Base-by-base conservation (phyloP, 2,888 invertebrate genomes). In the Hirtodrosophila confusa region DNA sequence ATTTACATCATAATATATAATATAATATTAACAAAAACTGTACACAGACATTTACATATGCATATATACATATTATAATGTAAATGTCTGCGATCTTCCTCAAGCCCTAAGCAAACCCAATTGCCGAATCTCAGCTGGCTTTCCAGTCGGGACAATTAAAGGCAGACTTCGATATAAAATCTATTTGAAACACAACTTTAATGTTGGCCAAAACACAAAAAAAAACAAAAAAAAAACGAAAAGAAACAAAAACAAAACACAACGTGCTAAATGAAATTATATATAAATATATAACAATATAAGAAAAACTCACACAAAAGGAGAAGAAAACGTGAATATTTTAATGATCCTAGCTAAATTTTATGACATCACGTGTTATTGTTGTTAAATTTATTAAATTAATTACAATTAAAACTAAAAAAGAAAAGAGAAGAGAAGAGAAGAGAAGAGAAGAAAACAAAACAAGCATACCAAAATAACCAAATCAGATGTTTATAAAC, bases 301-400 rank as follows among this genome's bases (percentile, higher is more conserved):
- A 48, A 23, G 35, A 31, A 35, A 35, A 31, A 54, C 7, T 23
- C 8, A 27, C 23, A 56, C 3, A 29, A 11, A 39, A 17, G 17
- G 29, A 58, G 45, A 40, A 39, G 41, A 31, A 39, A 43, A 33
- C 61, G 58, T 67, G 48, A 69, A 80, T 78, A 80, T 80, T 77
- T 79, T 77, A 76, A 78, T 78, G 56, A 78, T 64, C 48, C 68
- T 79, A 79, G 79, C 65, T 65, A 70, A 85, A 79, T 85, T 79
- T 84, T 75, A 57, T 73, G 39, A 80, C 70, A 86, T 76, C 75
- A 80, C 78, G 65, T 82, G 75, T 82, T 85, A 86, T 79, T 80
- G 76, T 83, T 80, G 85, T 85, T 78, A 71, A 78, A 68, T 44
- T 51, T 58, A 68, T 49, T 68, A 72, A 56, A 64, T 73, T 51